Evolutionary conservation across 2,113 vertebrate genomes (phyloP).

Genomic region (Pseudorectes ferrugineus): DNA sequence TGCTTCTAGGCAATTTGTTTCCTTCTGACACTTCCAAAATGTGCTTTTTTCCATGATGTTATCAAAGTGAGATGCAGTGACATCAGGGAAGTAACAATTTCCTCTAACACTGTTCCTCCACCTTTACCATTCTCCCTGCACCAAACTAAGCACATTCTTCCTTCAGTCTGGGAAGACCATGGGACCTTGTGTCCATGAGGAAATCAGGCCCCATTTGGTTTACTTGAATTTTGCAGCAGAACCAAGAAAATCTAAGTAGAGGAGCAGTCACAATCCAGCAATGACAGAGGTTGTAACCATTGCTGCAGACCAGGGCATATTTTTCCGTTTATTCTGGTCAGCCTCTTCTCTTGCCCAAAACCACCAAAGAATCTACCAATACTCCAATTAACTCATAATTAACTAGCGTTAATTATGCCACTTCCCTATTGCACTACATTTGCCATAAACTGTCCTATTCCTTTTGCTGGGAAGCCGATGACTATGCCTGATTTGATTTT

Average conservation of each 20-base stretch:
- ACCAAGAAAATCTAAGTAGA: neutral
- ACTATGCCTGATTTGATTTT: neutral
- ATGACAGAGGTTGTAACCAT: fast-evolving
- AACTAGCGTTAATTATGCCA: neutral
- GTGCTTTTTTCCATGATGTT: neutral
- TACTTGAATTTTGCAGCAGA: neutral
- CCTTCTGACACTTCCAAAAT: neutral
- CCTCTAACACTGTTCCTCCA: neutral
- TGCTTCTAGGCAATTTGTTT: neutral
- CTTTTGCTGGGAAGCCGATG: neutral
- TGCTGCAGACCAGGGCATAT: neutral
- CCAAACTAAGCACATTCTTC: neutral
- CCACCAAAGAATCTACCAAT: neutral
- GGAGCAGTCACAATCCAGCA: neutral
- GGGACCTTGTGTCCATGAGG: neutral
- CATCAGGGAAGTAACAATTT: neutral
- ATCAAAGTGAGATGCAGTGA: neutral
- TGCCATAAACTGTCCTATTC: neutral
- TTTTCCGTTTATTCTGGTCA: neutral
- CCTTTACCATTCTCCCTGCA: neutral
- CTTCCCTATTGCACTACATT: neutral
- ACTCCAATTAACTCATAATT: neutral
- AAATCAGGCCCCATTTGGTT: neutral
- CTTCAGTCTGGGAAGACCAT: neutral
- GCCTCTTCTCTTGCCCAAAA: neutral